Evolutionary conservation across 2,888 invertebrate species (phyloP), one percentile per base, ranked within the genome.

Genomic region (Labia minor): DNA sequence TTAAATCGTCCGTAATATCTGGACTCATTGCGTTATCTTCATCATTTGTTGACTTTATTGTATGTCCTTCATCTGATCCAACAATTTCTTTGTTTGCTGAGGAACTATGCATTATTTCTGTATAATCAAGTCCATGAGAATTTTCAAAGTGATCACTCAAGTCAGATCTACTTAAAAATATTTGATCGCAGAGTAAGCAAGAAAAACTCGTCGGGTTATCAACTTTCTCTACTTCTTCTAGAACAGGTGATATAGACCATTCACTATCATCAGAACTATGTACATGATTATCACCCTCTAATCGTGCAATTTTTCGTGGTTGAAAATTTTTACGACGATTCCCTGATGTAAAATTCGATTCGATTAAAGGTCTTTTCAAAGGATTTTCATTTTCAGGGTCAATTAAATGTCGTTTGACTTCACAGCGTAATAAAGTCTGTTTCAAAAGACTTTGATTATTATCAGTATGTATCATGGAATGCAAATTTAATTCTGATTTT

Each of bases 131-230:
- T 0, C 80, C 80, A 70, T 83, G 83, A n/a, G 76, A 75, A 62
- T 80, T 78, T 65, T 80, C 76, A 62, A 83, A 79, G 71, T 83
- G 83, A 68, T 78, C 74, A 19, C 80, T 80, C 65, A 83, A 73
- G n/a, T 78, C 77, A 3, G 79, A 75, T 62, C 80, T 77, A 14
- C 78, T 73, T 1, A 74, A 73, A 68, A 82, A 81, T 68, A 79
- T 78, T 70, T 77, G 76, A 65, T 81, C 80, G 71, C 83, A 83
- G n/a, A 83, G 71, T 65, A 82, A 74, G 72, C 83, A 83, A 21
- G 78, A 49, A 70, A 77, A 81, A 1, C 78, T 78, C 67, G 49
- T 49, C 3, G n/a, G 49, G 2, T 49, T 49, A n/a, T 16, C 79
- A 65, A n/a, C 19, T 14, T 62, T 66, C 6, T 26, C 66, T 62